A percentile compares a stretch with the other conserved stretches of the same genome.
Evolutionary conservation across 2,797 vertebrate species (phyloP).

Genomic region (Ciconia nigra): DNA sequence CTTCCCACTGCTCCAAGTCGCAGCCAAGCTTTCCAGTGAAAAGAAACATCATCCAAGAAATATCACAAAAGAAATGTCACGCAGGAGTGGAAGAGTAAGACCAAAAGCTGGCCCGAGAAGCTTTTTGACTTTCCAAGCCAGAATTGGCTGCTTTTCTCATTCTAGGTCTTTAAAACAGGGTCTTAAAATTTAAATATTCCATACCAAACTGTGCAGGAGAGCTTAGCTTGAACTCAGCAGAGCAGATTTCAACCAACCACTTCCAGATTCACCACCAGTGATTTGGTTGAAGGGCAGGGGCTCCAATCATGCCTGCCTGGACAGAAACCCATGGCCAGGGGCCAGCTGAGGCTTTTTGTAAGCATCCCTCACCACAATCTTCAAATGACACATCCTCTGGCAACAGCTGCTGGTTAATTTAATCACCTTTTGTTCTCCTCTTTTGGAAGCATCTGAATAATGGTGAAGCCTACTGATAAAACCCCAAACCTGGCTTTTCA

Average conservation of each 20-base stretch:
- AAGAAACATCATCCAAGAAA: background rate
- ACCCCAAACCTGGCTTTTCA: background rate
- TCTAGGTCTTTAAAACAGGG: background rate
- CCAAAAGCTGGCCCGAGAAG: background rate
- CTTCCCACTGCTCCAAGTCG: background rate
- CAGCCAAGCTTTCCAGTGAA: rapidly evolving
- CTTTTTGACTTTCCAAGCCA: background rate
- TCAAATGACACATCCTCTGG: background rate
- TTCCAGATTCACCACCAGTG: background rate
- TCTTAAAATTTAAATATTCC: background rate
- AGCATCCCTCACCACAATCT: rapidly evolving
- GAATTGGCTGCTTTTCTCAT: background rate
- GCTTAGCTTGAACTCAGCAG: background rate
- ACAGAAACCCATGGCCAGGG: rapidly evolving
- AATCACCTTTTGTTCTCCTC: background rate
- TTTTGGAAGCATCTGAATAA: background rate
- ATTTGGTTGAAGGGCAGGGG: background rate
- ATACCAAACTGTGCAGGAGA: rapidly evolving
- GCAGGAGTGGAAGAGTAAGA: rapidly evolving
- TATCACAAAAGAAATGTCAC: rapidly evolving
- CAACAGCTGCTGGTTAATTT: rapidly evolving
- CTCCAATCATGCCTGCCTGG: background rate
- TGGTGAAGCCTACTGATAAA: background rate
- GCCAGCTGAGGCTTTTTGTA: background rate
- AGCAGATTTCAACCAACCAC: background rate